Evolutionary conservation across 1,140 invertebrate species (phyloP).

Genomic region (Rhyacophila brunnea): DNA sequence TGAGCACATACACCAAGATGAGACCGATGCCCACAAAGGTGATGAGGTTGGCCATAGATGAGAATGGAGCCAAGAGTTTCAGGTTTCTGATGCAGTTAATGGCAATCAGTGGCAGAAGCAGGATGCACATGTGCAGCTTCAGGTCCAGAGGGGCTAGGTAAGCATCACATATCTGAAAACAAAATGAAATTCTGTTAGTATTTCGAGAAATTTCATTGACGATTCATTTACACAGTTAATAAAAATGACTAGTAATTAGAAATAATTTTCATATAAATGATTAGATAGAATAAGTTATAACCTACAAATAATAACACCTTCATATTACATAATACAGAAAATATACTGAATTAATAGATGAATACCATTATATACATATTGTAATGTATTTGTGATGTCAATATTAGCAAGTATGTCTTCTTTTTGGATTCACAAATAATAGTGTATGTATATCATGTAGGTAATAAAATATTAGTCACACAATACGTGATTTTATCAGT

Average conservation of each 20-base stretch:
- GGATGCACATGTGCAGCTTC: constrained; percentile 59
- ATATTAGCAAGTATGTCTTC: too few relatives aligned
- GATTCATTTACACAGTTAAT: background rate
- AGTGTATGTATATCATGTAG: too few relatives aligned
- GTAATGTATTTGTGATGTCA: too few relatives aligned
- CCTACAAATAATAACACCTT: background rate
- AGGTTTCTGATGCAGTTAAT: constrained; percentile 76
- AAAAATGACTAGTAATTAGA: background rate
- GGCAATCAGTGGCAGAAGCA: constrained; percentile 67
- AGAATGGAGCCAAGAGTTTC: constrained; percentile 78
- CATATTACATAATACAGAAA: too few relatives aligned
- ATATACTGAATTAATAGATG: too few relatives aligned
- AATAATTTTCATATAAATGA: background rate
- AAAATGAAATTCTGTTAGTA: background rate
- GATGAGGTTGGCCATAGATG: constrained; percentile 73
- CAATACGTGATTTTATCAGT: too few relatives aligned
- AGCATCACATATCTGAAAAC: constrained; percentile 49
- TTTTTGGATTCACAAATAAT: too few relatives aligned
- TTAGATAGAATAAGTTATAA: background rate
- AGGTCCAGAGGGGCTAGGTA: constrained; percentile 46
- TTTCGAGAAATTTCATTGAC: background rate
- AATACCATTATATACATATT: too few relatives aligned
- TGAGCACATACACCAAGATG: constrained; percentile 67
- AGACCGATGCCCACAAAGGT: constrained; percentile 70
- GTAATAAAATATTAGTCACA: too few relatives aligned